Conservation (phyloP, 2,113 vertebrate genomes). For the Tachycineta bicolor region DNA sequence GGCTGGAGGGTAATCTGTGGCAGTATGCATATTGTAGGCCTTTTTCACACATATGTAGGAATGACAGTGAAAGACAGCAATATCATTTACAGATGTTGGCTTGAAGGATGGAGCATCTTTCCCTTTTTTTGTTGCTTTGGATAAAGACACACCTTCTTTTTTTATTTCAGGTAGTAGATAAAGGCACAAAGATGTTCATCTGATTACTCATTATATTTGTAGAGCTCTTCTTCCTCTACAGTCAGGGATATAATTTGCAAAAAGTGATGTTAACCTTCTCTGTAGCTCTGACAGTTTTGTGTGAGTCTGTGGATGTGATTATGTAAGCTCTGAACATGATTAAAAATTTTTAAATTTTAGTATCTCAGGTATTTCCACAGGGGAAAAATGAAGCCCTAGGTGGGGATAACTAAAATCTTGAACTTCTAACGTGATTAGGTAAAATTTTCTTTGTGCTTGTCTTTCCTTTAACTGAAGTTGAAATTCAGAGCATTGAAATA, state of each 20-base stretch:
- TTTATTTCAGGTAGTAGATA: not conserved
- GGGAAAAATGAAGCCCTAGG: not conserved
- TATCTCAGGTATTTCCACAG: not conserved
- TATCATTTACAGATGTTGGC: not conserved
- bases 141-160: not conserved
- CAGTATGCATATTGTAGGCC: not conserved
- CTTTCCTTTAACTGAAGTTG: not conserved
- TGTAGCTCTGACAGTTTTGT: not conserved
- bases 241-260: not conserved
- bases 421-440: not conserved
- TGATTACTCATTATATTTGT: not conserved
- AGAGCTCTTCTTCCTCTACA: not conserved
- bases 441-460: not conserved
- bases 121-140: not conserved
- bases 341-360: not conserved
- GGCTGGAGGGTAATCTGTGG: not conserved
- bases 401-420: not conserved
- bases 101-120: not conserved
- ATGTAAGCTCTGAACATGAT: not conserved
- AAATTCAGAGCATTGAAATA: not conserved
- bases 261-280: not conserved
- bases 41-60: not conserved
- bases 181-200: not conserved
- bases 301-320: not conserved
- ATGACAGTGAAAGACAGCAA: not conserved